Evolutionary conservation across 2,113 vertebrate species (phyloP), one percentile per base, ranked within the genome.

Genomic region (Myanophis thanlyinensis): DNA sequence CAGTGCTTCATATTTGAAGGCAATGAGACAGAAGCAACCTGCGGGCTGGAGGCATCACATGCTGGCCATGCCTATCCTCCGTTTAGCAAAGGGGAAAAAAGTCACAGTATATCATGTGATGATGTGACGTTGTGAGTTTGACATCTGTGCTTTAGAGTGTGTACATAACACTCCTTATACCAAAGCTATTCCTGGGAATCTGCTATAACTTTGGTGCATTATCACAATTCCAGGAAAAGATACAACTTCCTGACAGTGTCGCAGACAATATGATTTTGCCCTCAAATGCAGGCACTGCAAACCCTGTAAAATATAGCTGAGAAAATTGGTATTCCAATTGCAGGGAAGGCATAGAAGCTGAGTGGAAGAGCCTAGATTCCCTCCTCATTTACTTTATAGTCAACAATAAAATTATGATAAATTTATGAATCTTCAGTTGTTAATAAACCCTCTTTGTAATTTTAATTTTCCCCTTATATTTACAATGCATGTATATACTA

Each of bases 21-120:
- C 73, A 44, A 80, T 35, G 7, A 80, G 18, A 80, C 7, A 22
- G n/a, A n/a, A n/a, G 9, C 2, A 3, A 25, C 56, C 53, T 25
- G 1, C 1, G 3, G 3, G 56, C 1, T 59, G 56, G 56, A 27
- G 27, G 54, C 1, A 3, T 27, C 25, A 11, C 9, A 3, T 1
- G 3, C 25, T 11, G 56, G 25, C 9, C 56, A 59, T 27, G 54
- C 25, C 23, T 9, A 59, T 1, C 54, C 23, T 23, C 9, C 0
- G 56, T 27, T 59, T 59, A 59, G 56, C 56, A 0, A 59, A 59
- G 56, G 56, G 56, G 54, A 3, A 11, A 27, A 56, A 27, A 59
- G 56, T 56, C 8, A 0, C 3, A 8, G 27, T 59, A 59, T 0
- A 0, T 59, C 56, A 59, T 0, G 3, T 59, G 9, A 59, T 30